phyloP scores from a whole-genome alignment of 2,797 vertebrate species.

The Melanotaenia pygmaea region DNA sequence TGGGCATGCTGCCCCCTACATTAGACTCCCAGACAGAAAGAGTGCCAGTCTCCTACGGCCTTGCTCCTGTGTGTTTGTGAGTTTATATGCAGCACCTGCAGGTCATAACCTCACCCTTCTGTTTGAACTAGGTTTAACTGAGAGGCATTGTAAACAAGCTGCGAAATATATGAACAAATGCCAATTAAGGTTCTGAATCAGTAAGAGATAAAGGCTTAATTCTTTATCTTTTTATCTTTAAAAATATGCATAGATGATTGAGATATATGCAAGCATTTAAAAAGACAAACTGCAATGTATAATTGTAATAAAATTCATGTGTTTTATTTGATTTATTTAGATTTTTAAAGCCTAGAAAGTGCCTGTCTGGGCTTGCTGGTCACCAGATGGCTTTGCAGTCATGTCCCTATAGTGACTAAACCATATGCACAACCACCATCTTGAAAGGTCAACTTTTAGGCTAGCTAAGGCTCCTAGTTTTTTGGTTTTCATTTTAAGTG shows the following conservation, averaged over 20 bases:
- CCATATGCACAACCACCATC: constrained; percentile 37
- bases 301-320: not conserved
- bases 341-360: not conserved
- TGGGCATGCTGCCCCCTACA: constrained; percentile 52
- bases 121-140: constrained; percentile 64
- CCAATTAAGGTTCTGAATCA: not conserved
- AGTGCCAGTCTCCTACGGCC: constrained; percentile 58
- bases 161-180: constrained; percentile 33
- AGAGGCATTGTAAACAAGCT: constrained; percentile 45
- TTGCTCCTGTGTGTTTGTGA: constrained; percentile 45
- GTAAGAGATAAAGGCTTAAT: not conserved
- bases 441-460: constrained; percentile 44
- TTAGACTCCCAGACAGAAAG: constrained; percentile 71
- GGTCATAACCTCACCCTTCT: constrained; percentile 67
- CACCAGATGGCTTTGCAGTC: constrained; percentile 60
- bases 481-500: constrained; percentile 25
- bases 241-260: not conserved
- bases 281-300: not conserved
- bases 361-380: constrained; percentile 14
- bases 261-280: not conserved
- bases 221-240: not conserved
- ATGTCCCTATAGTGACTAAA: constrained; percentile 38
- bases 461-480: constrained; percentile 33
- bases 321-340: not conserved
- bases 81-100: constrained; percentile 41